phyloP scores from a whole-genome alignment of 2,888 invertebrate species.

The Empis livida region DNA sequence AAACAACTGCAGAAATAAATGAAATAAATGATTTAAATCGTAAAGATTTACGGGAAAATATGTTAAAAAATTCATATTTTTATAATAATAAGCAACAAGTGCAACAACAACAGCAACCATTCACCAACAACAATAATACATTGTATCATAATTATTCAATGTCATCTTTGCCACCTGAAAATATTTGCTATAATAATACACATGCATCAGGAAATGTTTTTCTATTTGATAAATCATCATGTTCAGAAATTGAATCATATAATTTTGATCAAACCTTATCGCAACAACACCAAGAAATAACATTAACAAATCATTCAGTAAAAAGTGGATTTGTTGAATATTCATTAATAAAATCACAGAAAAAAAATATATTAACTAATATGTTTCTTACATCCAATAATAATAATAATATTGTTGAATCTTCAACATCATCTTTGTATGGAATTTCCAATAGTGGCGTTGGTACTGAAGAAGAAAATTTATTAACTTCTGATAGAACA shows the following conservation, averaged over 20 bases:
- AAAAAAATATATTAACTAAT: slow-evolving; percentile 7
- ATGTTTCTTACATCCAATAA: too few relatives aligned
- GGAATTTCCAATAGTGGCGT: neutral
- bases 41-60: slow-evolving; percentile 9
- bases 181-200: slow-evolving; percentile 3
- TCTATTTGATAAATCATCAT: slow-evolving; percentile 1
- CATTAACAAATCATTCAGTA: slow-evolving; percentile 23
- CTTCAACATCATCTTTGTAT: slow-evolving; percentile 3
- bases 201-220: neutral
- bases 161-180: slow-evolving; percentile 8
- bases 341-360: slow-evolving; percentile 19
- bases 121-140: too few relatives aligned
- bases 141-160: neutral
- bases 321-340: slow-evolving; percentile 23
- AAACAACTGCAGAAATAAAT: slow-evolving; percentile 2
- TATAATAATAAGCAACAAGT: slow-evolving; percentile 10
- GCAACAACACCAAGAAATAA: slow-evolving; percentile 9
- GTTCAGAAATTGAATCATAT: neutral
- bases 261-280: neutral
- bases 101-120: slow-evolving; percentile 8
- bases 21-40: slow-evolving; percentile 4
- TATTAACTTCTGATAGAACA: slow-evolving; percentile 62
- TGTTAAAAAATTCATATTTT: slow-evolving; percentile 12
- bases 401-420: neutral
- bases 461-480: slow-evolving; percentile 44